These are phyloP conservation scores for Pardosa pseudoannulata DNA, from an alignment of 2,888 invertebrate genomes.

Conservation along the genomic window DNA sequence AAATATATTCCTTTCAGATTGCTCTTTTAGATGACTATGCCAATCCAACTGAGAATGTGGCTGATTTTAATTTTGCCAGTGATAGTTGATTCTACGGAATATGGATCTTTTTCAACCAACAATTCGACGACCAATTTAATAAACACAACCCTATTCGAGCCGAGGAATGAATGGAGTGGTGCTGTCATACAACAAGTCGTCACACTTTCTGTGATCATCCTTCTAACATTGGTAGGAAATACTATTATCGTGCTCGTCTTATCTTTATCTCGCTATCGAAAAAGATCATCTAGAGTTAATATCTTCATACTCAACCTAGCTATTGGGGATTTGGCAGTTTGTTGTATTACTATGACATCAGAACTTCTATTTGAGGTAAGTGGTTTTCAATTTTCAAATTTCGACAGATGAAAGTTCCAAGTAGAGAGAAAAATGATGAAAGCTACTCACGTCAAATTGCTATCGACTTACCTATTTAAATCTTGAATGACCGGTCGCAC, in stretches of 20 bases:
- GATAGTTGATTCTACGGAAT: not conserved
- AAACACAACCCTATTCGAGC: not conserved
- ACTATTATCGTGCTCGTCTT: slow-evolving; percentile 78
- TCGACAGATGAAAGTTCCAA: too few relatives aligned
- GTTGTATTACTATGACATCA: slow-evolving; percentile 78
- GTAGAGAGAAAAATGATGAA: too few relatives aligned
- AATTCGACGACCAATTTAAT: not conserved
- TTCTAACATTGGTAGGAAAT: slow-evolving; percentile 78
- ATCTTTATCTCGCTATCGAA: slow-evolving; percentile 76
- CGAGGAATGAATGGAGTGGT: slow-evolving; percentile 77
- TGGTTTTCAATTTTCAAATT: too few relatives aligned
- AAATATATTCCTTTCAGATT: not conserved
- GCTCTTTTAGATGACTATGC: not conserved
- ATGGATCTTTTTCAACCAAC: not conserved
- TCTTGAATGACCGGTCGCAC: too few relatives aligned
- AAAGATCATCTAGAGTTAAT: slow-evolving; percentile 78
- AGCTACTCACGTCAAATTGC: too few relatives aligned
- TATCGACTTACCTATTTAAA: too few relatives aligned
- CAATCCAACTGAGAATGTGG: not conserved
- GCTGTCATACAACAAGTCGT: slow-evolving; percentile 78
- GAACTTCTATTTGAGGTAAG: slow-evolving; percentile 78
- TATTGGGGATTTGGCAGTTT: slow-evolving; percentile 78
- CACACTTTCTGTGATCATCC: slow-evolving; percentile 78
- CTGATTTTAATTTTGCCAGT: not conserved
- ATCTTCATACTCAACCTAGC: slow-evolving; percentile 79